Percentiles rank a stretch among this genome's conserved stretches.
Conservation (phyloP, 2,797 vertebrate genomes). For the Otus scops region DNA sequence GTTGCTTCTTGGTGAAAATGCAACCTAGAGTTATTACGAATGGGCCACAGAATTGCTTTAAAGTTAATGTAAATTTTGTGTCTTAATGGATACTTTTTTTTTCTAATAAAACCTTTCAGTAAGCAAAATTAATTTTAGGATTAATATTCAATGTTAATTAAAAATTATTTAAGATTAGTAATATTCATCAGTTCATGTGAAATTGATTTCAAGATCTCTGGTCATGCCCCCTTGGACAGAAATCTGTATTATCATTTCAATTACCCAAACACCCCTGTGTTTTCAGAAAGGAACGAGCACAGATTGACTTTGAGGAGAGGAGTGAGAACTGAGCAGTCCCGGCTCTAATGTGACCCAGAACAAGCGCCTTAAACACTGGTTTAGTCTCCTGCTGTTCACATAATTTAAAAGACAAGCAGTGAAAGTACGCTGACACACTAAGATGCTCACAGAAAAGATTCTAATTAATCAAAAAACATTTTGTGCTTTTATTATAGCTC, state of each 20-base stretch:
- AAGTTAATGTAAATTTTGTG: background rate
- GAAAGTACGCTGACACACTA: background rate
- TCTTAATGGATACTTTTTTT: background rate
- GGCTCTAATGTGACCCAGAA: background rate
- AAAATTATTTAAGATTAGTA: background rate
- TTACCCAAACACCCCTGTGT: background rate
- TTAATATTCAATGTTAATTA: background rate
- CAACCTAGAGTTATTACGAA: background rate
- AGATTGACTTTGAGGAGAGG: background rate
- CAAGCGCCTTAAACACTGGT: accelerated
- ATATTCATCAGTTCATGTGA: background rate
- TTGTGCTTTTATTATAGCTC: background rate
- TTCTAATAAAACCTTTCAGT: background rate
- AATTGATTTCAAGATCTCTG: background rate
- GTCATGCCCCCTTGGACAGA: background rate
- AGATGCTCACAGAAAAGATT: background rate
- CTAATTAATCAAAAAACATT: background rate
- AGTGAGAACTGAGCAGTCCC: background rate
- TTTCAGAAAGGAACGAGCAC: background rate
- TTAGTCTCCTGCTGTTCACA: background rate
- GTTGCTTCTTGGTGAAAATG: background rate
- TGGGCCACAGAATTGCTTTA: background rate
- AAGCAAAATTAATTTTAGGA: background rate
- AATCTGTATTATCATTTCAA: background rate
- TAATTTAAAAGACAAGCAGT: background rate